phyloP scores from a whole-genome alignment of 2,888 invertebrate genomes.

The Meiosimyza platycephala region DNA sequence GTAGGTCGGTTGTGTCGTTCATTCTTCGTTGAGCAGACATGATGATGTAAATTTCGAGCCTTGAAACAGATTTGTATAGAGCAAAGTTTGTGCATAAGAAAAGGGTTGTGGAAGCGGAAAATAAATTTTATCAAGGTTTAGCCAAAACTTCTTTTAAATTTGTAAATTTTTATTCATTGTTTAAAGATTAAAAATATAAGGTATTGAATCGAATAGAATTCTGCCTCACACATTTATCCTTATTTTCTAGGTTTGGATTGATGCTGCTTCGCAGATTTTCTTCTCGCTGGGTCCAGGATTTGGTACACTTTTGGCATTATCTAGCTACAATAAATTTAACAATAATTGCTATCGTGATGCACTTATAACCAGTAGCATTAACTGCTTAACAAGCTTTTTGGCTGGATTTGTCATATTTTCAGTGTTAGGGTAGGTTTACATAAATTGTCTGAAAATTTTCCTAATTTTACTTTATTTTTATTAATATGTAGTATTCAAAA shows the following conservation, averaged over 20 bases:
- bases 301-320: slow-evolving; percentile 87
- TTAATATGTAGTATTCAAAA: too few relatives aligned
- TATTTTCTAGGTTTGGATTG: slow-evolving; percentile 83
- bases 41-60: too few relatives aligned
- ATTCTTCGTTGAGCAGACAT: too few relatives aligned
- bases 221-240: not conserved
- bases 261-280: slow-evolving; percentile 94
- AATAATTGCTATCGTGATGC: slow-evolving; percentile 93
- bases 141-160: too few relatives aligned
- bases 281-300: slow-evolving; percentile 94
- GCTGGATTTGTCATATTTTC: slow-evolving; percentile 96
- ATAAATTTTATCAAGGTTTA: too few relatives aligned
- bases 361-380: slow-evolving; percentile 87
- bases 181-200: too few relatives aligned
- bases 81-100: too few relatives aligned
- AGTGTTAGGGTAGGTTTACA: slow-evolving; percentile 77
- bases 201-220: not conserved
- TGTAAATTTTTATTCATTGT: too few relatives aligned
- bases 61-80: too few relatives aligned
- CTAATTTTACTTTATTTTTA: slow-evolving; percentile 4
- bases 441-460: too few relatives aligned
- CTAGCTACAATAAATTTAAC: slow-evolving; percentile 94
- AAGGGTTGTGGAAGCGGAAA: too few relatives aligned
- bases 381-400: slow-evolving; percentile 91
- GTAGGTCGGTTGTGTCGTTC: too few relatives aligned